Evolutionary conservation across 1,140 invertebrate genomes (phyloP), one percentile per base, ranked within the genome.

Genomic region (Trachymyrmex septentrionalis): DNA sequence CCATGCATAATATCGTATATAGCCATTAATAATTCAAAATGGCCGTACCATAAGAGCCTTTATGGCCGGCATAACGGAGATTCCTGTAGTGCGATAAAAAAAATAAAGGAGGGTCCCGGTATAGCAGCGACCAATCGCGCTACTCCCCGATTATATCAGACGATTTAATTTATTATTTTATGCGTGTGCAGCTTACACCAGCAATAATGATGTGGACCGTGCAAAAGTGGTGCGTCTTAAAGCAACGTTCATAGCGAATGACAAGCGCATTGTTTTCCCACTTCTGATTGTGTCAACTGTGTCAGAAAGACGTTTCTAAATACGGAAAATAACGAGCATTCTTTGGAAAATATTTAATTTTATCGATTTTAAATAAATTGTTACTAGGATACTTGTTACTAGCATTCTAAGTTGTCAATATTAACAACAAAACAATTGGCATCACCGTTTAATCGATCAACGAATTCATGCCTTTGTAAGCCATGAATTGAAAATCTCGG

Each of bases 1-100:
- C 6, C 5, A 81, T 81, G 66, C 50, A 71, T 21, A 59, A 38
- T 7, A 82, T 77, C 87, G 69, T 44, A 48, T 27, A 59, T 67
- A 64, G 55, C 30, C 73, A 90, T 89, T 92, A 92, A 91, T 91
- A 91, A 92, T 93, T 93, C 92, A 93, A 93, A 90, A 93, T 93
- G 92, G 92, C 91, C 86, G 91, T 73, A 63, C 19, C 50, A n/a
- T n/a, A 63, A 38, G 78, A 86, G 69, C 63, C 57, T 77, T 61
- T 61, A 88, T 88, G 89, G 86, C 78, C 69, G 89, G 71, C 90
- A 53, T 34, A 63, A 55, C 64, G 71, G 75, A 88, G 89, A 88
- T 88, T 91, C 67, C 77, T 86, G 53, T 44, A 59, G 80, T 44
- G 87, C 81, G 91, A 91, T 92, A 90, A 92, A 88, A 85, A 67